Conservation (phyloP, 2,113 vertebrate genomes). For the Myrmecobius fasciatus region DNA sequence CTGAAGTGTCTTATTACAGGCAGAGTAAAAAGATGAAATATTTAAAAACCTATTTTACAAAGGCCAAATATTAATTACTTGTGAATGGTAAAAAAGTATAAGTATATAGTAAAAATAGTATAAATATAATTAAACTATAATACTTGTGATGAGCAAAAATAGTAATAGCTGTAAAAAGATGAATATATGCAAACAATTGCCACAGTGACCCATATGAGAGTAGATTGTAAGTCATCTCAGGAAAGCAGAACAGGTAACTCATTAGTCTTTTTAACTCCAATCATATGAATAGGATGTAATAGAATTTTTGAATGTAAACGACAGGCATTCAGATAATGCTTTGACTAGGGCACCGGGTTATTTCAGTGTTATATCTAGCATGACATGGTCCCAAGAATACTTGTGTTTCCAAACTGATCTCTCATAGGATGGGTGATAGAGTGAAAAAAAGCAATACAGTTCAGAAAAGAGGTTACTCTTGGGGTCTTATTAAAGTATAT, state of each 20-base stretch:
- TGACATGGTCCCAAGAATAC: conserved; percentile 43
- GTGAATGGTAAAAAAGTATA: neutral
- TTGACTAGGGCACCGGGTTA: conserved; percentile 48
- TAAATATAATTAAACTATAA: neutral
- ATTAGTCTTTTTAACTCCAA: neutral
- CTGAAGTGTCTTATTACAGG: neutral
- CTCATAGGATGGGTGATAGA: conserved; percentile 24
- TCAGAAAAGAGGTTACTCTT: conserved; percentile 48
- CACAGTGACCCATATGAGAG: neutral
- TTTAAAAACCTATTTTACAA: neutral
- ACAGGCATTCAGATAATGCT: neutral
- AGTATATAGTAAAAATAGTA: neutral
- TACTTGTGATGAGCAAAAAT: neutral
- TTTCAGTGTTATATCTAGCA: conserved; percentile 31
- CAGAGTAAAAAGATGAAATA: neutral
- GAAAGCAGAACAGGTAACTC: neutral
- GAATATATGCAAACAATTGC: neutral
- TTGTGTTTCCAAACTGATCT: conserved; percentile 55
- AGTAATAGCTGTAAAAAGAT: neutral
- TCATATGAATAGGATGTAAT: conserved; percentile 11
- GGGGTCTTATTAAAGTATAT: conserved; percentile 56
- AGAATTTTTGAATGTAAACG: conserved; percentile 36
- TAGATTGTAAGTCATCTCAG: neutral
- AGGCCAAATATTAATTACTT: neutral
- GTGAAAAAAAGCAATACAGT: conserved; percentile 57